A percentile compares a stretch with the other conserved stretches of the same genome.
These are phyloP conservation scores for Thelaira solivaga DNA, from an alignment of 2,888 invertebrate genomes.

Conservation along the genomic window DNA sequence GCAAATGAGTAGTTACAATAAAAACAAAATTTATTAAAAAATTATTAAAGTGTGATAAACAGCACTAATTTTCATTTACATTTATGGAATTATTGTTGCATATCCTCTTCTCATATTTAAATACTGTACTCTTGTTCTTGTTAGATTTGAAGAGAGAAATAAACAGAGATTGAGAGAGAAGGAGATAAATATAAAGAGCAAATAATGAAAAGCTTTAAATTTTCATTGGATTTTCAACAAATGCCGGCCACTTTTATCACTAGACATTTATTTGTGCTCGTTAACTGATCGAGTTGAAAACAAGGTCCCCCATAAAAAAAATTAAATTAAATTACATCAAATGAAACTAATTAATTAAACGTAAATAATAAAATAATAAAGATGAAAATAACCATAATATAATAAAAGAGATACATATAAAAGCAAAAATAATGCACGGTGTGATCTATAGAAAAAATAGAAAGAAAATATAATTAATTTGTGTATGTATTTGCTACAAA, in stretches of 20 bases:
- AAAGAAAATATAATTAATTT: not conserved
- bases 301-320: slow-evolving; percentile 22
- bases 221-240: slow-evolving; percentile 51
- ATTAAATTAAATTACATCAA: not conserved
- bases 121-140: slow-evolving; percentile 1
- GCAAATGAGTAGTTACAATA: too few species aligned
- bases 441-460: slow-evolving; percentile 1
- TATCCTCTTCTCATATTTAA: slow-evolving; percentile 4
- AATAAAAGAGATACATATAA: slow-evolving; percentile 1
- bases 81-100: not conserved
- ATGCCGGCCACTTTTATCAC: slow-evolving; percentile 55
- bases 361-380: not conserved
- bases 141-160: too few species aligned
- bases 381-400: slow-evolving; percentile 9
- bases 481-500: not conserved
- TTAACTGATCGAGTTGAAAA: slow-evolving; percentile 56
- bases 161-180: slow-evolving; percentile 19
- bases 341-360: slow-evolving; percentile 29
- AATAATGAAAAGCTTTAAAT: slow-evolving; percentile 57
- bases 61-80: slow-evolving; percentile 8
- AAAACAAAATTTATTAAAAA: not conserved
- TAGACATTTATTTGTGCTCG: slow-evolving; percentile 51
- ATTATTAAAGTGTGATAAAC: not conserved
- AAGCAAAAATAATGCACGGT: slow-evolving; percentile 19
- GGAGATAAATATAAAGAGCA: too few species aligned